These are phyloP conservation scores for Probosciger aterrimus DNA, from an alignment of 2,113 vertebrate species.

Conservation along the genomic window DNA sequence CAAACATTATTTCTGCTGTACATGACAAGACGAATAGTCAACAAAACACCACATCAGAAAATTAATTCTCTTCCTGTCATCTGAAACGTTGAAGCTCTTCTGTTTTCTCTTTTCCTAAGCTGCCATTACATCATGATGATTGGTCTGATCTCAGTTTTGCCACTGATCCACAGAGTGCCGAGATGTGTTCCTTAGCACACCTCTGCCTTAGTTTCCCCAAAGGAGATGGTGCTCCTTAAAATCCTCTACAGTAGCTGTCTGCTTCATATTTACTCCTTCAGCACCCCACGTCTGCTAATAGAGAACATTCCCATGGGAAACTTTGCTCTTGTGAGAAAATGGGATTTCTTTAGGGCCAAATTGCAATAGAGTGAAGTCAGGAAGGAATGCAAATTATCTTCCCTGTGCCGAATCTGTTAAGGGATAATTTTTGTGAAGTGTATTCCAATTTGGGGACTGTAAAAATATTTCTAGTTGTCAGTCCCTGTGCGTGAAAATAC, in stretches of 20 bases:
- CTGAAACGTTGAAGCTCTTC: not conserved
- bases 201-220: not conserved
- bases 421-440: not conserved
- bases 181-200: not conserved
- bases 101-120: not conserved
- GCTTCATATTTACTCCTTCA: not conserved
- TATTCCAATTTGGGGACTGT: not conserved
- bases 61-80: conserved; percentile 46
- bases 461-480: not conserved
- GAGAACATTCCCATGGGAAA: not conserved
- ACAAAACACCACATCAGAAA: conserved; percentile 50
- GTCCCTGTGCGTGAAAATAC: not conserved
- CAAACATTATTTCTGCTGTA: conserved; percentile 35
- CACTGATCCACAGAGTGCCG: not conserved
- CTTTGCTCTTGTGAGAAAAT: not conserved
- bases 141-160: conserved; percentile 10
- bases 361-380: not conserved
- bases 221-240: not conserved
- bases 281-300: accelerated
- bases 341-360: not conserved
- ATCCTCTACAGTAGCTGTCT: not conserved
- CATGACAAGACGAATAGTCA: conserved; percentile 49
- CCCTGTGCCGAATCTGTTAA: not conserved
- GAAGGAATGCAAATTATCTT: not conserved
- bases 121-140: not conserved